Base-by-base conservation (phyloP, 2,888 invertebrate species). In the Aleiodes alternator region DNA sequence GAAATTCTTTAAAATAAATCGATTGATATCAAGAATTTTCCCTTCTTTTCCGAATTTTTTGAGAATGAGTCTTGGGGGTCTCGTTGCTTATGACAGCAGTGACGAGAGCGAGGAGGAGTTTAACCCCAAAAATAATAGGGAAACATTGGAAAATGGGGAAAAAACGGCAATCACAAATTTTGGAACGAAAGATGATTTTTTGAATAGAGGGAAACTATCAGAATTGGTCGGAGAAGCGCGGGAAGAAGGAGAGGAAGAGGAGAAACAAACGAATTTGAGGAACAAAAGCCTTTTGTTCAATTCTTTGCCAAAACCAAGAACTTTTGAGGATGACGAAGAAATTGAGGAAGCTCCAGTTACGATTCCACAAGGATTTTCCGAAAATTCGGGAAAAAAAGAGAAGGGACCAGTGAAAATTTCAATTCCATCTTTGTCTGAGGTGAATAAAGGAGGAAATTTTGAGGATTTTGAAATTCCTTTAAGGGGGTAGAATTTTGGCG, bases 341-440 rank as follows among this genome's bases (percentile, higher is more conserved):
- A 93, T 94, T 81, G 93, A 94, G 86, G 93, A 93, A 79, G 92
- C 93, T 81, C 84, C 84, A 4, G 76, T 79, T 0, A 81, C 81
- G 50, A 88, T 85, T 78, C 78, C 82, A 23, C 73, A 75, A 34
- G 78, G 91, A 89, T 69, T 74, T 9, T 64, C 64, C 29, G 82
- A 81, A 51, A 85, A 84, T 68, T 72, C 82, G 51, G 50, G 69
- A 1, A 86, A 85, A 75, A 86, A 83, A 31, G 88, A 84, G 12
- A 89, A 91, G 90, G 79, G 91, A 55, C 87, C 92, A 73, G 93
- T 94, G 0, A 93, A 92, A 87, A 95, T 95, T 79, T 91, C 91
- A 56, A 92, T 95, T 69, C 95, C 95, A 0, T 93, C 94, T 0
- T 89, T 95, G 4, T 92, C 91, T 81, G 93, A 94, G 87, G 93